phyloP scores from a whole-genome alignment of 2,888 invertebrate genomes.

The Stenichneumon culpator region DNA sequence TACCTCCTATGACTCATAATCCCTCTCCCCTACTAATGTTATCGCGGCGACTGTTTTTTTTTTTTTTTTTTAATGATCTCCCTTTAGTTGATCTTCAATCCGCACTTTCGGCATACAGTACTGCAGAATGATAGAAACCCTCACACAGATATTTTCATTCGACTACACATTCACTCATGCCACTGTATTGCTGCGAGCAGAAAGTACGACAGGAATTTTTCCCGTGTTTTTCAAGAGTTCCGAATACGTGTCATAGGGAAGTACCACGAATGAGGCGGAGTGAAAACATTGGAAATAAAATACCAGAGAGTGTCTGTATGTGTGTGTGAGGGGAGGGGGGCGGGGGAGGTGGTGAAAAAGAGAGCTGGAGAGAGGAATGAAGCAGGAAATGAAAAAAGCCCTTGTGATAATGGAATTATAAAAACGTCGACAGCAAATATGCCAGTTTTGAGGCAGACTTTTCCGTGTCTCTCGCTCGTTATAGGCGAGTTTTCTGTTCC shows the following conservation, averaged over 20 bases:
- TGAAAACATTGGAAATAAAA: constrained; percentile 8
- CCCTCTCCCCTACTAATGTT: too few species aligned
- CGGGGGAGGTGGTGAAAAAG: constrained; percentile 26
- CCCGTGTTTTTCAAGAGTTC: constrained; percentile 52
- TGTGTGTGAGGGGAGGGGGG: background rate
- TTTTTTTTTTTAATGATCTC: too few species aligned
- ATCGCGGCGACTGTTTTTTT: too few species aligned
- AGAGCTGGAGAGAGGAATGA: background rate
- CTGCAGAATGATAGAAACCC: background rate
- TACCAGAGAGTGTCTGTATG: background rate
- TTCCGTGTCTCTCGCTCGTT: constrained; percentile 32
- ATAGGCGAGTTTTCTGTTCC: background rate
- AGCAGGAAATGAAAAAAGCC: constrained; percentile 30
- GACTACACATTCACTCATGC: background rate
- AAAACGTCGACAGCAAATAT: constrained; percentile 68
- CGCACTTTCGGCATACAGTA: background rate
- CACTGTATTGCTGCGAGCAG: constrained; percentile 17
- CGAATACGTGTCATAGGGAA: constrained; percentile 47
- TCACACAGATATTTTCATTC: constrained; percentile 5
- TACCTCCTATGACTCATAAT: too few species aligned
- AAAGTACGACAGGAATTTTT: constrained; percentile 25
- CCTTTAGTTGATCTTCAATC: background rate
- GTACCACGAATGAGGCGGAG: constrained; percentile 38
- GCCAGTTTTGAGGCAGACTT: constrained; percentile 61
- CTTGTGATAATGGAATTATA: constrained; percentile 67